Base-by-base conservation (phyloP, 2,888 invertebrate genomes). In the Leucozona laternaria region DNA sequence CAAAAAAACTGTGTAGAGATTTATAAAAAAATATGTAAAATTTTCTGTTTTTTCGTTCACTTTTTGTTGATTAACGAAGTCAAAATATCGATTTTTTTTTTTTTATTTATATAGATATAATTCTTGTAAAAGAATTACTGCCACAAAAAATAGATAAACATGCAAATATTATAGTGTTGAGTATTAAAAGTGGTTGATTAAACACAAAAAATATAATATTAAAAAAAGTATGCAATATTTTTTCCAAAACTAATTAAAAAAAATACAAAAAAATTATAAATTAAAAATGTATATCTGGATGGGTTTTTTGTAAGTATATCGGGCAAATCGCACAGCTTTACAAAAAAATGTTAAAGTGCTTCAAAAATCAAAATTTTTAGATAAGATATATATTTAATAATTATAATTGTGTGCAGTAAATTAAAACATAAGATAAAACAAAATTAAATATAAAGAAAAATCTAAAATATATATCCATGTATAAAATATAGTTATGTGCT, bases 21-120 rank as follows among this genome's bases (percentile, higher is more conserved):
- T 37, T 58, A 45, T 22, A 22, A 62, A 62, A 68, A 81, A 58
- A 34, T 58, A 45, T 53, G 31, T 75, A 75, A 75, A 64, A 66
- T 71, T 79, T 79, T 86, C 86, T 86, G 86, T 79, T 86, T 86
- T 86, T 86, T 82, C 86, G 86, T 86, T 86, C 82, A 82, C 64
- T 66, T 72, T 55, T 68, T 55, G 28, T 71, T 71, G 17, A 17
- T 31, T 37, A 48, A 71, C 70, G 55, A 79, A 62, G 15, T 62
- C 60, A 77, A 80, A 78, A 66, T 66, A 71, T 55, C 25, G 31
- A 71, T 60, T 58, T 34, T 28, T 58, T 48, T 17, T 7, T 64
- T 10, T 57, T 15, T 64, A 64, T 34, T 28, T 66, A 53, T 28
- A 50, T 37, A 60, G 2, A 43, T 43, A 45, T 40, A 55, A 77